phyloP scores from a whole-genome alignment of 2,113 vertebrate species.

The Varanus komodoensis region DNA sequence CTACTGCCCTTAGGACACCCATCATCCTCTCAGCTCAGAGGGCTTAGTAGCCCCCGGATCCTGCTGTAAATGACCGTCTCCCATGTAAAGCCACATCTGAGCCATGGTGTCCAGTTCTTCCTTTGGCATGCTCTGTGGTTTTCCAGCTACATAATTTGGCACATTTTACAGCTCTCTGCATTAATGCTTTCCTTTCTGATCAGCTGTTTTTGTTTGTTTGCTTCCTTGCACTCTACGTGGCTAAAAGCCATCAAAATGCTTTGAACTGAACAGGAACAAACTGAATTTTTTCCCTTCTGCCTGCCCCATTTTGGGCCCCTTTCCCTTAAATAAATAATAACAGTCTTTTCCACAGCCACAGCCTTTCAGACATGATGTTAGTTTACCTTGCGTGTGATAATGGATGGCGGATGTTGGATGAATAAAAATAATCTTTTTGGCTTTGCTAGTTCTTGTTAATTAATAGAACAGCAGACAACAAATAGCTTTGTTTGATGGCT shows the following conservation, averaged over 20 bases:
- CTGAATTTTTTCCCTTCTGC: not conserved
- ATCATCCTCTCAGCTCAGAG: no score
- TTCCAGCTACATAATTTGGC: not conserved
- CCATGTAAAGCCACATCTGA: not conserved
- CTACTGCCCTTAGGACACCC: no score
- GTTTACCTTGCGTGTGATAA: constrained; percentile 5
- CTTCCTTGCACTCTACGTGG: not conserved
- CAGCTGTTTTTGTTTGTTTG: not conserved
- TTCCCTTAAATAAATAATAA: constrained; percentile 28
- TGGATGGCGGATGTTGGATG: constrained; percentile 10
- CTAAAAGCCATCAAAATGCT: not conserved
- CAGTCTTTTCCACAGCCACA: not conserved
- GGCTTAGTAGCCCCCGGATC: no score
- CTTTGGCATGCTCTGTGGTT: not conserved
- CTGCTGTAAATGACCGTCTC: not conserved
- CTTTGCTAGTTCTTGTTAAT: constrained; percentile 5
- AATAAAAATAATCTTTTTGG: not conserved
- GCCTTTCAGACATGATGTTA: not conserved
- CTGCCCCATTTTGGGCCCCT: constrained; percentile 5
- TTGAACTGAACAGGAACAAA: constrained; percentile 14
- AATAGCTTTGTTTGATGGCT: not conserved
- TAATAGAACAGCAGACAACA: not conserved
- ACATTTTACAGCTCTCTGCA: not conserved
- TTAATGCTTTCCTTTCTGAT: not conserved
- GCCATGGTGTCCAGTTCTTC: not conserved